These are phyloP conservation scores for Pyrocephalus nanus DNA, from an alignment of 2,797 vertebrate genomes.

Conservation along the genomic window DNA sequence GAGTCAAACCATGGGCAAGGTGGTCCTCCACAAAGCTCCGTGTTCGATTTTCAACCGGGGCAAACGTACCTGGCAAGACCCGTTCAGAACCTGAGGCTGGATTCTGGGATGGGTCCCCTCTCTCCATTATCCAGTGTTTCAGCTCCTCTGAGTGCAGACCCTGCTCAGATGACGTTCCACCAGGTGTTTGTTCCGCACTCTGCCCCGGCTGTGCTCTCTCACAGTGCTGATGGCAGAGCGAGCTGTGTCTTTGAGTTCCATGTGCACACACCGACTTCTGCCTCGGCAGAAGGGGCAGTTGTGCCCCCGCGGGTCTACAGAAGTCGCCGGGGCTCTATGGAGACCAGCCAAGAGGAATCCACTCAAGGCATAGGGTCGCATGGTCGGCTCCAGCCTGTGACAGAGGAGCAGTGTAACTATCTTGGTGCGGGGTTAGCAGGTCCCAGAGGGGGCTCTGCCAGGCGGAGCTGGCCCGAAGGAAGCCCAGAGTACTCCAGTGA, in stretches of 20 bases:
- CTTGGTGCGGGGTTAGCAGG: constrained; percentile 83
- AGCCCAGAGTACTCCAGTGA: constrained; percentile 94
- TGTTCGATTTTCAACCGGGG: constrained; percentile 84
- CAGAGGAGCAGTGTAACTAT: constrained; percentile 88
- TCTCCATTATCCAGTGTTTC: constrained; percentile 77
- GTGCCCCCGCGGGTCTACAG: constrained; percentile 82
- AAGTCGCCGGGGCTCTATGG: constrained; percentile 86
- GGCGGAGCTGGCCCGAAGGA: constrained; percentile 83
- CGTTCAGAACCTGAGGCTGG: constrained; percentile 84
- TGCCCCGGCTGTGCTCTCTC: constrained; percentile 86
- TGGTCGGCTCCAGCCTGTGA: constrained; percentile 91
- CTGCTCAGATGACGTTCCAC: constrained; percentile 75
- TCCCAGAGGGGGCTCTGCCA: constrained; percentile 83
- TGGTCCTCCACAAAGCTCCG: constrained; percentile 78
- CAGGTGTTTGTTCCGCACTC: constrained; percentile 87
- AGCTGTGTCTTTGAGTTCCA: constrained; percentile 92
- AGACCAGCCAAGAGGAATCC: constrained; percentile 87
- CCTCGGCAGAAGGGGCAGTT: constrained; percentile 76
- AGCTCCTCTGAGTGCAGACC: constrained; percentile 77
- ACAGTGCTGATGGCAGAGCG: constrained; percentile 77
- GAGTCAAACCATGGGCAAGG: constrained; percentile 75
- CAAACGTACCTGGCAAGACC: constrained; percentile 87
- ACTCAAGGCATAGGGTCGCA: constrained; percentile 76
- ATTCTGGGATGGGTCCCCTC: constrained; percentile 83
- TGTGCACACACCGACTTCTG: constrained; percentile 76